phyloP scores from a whole-genome alignment of 2,113 vertebrate genomes.

The Hypomesus transpacificus region DNA sequence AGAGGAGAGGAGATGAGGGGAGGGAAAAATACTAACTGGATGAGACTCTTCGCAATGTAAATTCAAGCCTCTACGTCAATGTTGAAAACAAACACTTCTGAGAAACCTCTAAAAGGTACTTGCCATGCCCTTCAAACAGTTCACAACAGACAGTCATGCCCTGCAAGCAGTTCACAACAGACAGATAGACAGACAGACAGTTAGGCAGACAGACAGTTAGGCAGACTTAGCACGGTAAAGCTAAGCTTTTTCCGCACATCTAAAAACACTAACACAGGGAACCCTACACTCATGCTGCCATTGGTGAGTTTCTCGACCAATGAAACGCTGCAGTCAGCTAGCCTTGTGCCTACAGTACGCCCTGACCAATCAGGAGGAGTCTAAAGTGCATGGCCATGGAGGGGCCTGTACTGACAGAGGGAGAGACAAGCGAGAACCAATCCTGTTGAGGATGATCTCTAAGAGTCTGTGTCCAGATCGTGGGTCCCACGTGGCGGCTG shows the following conservation, averaged over 20 bases:
- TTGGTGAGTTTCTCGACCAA: conserved; percentile 31
- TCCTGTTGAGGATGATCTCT: conserved; percentile 40
- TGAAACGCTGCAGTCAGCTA: conserved; percentile 59
- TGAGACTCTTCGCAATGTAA: no score
- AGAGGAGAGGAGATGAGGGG: no score
- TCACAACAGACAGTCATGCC: background rate
- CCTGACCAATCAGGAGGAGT: conserved; percentile 59
- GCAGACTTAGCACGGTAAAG: conserved; percentile 2
- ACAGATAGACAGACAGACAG: conserved; percentile 40
- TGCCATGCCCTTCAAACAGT: no score
- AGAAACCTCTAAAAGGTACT: no score
- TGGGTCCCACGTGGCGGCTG: conserved; percentile 38
- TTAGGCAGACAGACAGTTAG: background rate
- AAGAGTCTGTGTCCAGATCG: conserved; percentile 39
- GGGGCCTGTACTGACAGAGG: conserved; percentile 54
- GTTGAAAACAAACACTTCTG: no score
- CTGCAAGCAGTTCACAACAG: background rate
- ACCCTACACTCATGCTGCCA: no score
- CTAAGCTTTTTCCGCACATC: conserved; percentile 49
- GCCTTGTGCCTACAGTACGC: conserved; percentile 70
- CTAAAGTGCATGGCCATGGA: conserved; percentile 72
- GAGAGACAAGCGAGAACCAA: conserved; percentile 62
- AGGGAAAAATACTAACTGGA: no score
- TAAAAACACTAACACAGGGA: conserved; percentile 41
- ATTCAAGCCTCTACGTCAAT: no score